phyloP scores from a whole-genome alignment of 2,888 invertebrate species.

The Melieria omissa region DNA sequence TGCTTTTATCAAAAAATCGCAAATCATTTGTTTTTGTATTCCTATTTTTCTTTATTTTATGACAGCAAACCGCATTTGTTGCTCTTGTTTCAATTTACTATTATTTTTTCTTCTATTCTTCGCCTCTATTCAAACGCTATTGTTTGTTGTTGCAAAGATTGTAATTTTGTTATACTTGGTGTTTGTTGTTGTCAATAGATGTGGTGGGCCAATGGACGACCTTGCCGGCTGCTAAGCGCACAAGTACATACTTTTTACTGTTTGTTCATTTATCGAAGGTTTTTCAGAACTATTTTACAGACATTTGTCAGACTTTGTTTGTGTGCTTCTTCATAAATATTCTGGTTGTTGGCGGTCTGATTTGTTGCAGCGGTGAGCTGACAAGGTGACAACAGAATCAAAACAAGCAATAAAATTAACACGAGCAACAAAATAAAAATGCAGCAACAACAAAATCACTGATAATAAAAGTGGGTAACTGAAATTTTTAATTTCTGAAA shows the following conservation, averaged over 20 bases:
- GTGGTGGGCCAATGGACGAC: constrained; percentile 39
- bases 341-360: no score
- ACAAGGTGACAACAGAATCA: no score
- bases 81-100: no score
- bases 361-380: no score
- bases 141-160: background rate
- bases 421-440: no score
- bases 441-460: no score
- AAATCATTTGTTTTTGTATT: background rate
- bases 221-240: constrained; percentile 33
- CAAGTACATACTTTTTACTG: background rate
- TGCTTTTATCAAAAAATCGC: no score
- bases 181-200: constrained; percentile 25
- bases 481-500: no score
- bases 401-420: no score
- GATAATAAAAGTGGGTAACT: no score
- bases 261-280: background rate
- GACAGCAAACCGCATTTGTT: background rate
- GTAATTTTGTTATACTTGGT: background rate
- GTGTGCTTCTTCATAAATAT: no score
- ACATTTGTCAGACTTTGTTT: no score
- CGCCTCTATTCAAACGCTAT: background rate
- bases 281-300: background rate
- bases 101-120: background rate
- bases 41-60: background rate